Percentiles rank a stretch among this genome's conserved stretches.
Evolutionary conservation across 2,113 vertebrate genomes (phyloP).

Genomic region (Neofelis nebulosa): DNA sequence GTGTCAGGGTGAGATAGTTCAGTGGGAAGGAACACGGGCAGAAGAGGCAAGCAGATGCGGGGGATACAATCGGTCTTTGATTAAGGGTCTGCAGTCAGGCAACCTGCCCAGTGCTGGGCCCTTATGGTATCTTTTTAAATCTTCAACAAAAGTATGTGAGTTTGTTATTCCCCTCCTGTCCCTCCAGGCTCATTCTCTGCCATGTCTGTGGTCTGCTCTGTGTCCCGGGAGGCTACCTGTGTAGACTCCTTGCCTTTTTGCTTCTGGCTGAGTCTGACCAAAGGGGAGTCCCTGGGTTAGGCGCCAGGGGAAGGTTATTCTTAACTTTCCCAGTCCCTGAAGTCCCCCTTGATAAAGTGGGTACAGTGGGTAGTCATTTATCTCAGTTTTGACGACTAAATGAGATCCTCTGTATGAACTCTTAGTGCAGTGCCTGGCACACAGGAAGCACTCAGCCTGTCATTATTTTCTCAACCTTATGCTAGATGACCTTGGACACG

Average conservation of each 20-base stretch:
- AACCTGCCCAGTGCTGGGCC: rapidly evolving
- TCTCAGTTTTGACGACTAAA: not conserved
- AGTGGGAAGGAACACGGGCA: rapidly evolving
- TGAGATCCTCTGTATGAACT: not conserved
- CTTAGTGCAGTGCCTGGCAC: not conserved
- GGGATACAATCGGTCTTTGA: not conserved
- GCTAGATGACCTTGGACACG: not conserved
- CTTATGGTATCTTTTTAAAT: not conserved
- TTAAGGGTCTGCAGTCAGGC: not conserved
- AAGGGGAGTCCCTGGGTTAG: not conserved
- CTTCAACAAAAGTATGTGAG: not conserved
- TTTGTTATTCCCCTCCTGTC: not conserved
- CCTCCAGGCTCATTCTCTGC: not conserved
- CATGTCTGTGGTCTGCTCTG: not conserved
- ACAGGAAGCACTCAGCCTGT: not conserved
- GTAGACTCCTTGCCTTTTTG: not conserved
- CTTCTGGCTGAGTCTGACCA: not conserved
- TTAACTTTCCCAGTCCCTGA: not conserved
- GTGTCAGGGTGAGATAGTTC: not conserved
- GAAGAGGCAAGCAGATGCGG: not conserved
- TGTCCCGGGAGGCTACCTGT: too few species aligned
- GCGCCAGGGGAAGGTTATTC: not conserved
- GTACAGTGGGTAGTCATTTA: not conserved
- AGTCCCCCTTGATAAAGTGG: not conserved
- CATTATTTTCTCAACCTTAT: not conserved